phyloP scores from a whole-genome alignment of 2,888 invertebrate genomes.

The Adelphocoris suturalis region DNA sequence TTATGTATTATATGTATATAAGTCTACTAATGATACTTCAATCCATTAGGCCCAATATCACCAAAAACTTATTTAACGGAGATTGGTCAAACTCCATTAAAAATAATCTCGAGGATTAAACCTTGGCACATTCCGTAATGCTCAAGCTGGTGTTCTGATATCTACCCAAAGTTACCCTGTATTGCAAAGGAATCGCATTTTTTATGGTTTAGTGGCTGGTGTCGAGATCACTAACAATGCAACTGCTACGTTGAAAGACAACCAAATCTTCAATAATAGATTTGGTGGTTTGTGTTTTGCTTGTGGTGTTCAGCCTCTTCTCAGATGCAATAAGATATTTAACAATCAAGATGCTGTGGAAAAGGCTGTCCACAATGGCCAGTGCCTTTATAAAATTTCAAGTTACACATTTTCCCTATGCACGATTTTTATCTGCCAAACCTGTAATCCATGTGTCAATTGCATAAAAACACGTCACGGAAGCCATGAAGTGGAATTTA shows the following conservation, averaged over 20 bases:
- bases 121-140: slow-evolving; percentile 99
- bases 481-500: slow-evolving; percentile 99
- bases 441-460: slow-evolving; percentile 99
- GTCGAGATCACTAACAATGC: slow-evolving; percentile 99
- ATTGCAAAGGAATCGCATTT: slow-evolving; percentile 95
- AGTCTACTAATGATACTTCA: too few relatives aligned
- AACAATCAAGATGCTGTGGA: slow-evolving; percentile 99
- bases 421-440: slow-evolving; percentile 99
- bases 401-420: slow-evolving; percentile 99
- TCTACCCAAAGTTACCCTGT: slow-evolving; percentile 99
- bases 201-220: slow-evolving; percentile 98
- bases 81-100: too few relatives aligned
- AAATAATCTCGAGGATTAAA: too few relatives aligned
- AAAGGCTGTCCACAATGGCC: slow-evolving; percentile 97
- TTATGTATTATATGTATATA: too few relatives aligned
- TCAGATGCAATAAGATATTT: slow-evolving; percentile 89
- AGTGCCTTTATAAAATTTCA: slow-evolving; percentile 99
- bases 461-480: slow-evolving; percentile 99
- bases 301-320: slow-evolving; percentile 94
- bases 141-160: slow-evolving; percentile 98
- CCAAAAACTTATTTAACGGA: too few relatives aligned
- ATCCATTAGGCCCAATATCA: too few relatives aligned
- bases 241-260: slow-evolving; percentile 98
- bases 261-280: slow-evolving; percentile 98
- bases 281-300: slow-evolving; percentile 97